Evolutionary conservation across 37 sponge, comb jelly and placozoan species (phyloP).

Genomic region (Bolinopsis microptera): DNA sequence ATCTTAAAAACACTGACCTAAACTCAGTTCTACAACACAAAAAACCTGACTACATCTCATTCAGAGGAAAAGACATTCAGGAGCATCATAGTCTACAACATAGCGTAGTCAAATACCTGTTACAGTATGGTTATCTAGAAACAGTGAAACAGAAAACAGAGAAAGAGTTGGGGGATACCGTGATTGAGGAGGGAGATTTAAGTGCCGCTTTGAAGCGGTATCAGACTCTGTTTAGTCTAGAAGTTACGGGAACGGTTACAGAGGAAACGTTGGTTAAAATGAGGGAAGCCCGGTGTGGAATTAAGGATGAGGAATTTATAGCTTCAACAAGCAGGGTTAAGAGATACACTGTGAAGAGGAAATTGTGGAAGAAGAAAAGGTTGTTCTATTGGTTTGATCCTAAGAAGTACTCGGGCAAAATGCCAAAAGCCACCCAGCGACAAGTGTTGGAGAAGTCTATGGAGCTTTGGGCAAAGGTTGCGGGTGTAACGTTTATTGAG

Average conservation of each 20-base stretch:
- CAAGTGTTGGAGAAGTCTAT: neutral
- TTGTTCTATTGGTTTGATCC: neutral
- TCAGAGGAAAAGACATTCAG: neutral
- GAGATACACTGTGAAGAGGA: neutral
- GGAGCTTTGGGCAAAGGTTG: neutral
- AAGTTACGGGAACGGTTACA: neutral
- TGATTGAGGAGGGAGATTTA: neutral
- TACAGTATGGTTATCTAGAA: neutral
- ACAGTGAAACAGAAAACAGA: neutral
- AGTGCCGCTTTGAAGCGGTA: neutral
- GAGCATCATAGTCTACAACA: neutral
- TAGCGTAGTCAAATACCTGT: neutral
- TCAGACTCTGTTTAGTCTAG: neutral
- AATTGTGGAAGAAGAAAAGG: neutral
- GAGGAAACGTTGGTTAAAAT: neutral
- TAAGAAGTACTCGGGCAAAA: neutral
- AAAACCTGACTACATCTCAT: neutral
- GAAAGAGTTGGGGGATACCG: neutral
- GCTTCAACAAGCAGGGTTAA: neutral
- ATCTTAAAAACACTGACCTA: neutral
- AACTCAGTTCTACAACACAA: neutral
- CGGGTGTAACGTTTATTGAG: neutral
- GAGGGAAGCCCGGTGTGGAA: neutral
- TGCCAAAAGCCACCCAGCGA: neutral
- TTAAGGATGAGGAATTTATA: neutral